Conservation (phyloP, 2,113 vertebrate genomes). For the Uria aalge region DNA sequence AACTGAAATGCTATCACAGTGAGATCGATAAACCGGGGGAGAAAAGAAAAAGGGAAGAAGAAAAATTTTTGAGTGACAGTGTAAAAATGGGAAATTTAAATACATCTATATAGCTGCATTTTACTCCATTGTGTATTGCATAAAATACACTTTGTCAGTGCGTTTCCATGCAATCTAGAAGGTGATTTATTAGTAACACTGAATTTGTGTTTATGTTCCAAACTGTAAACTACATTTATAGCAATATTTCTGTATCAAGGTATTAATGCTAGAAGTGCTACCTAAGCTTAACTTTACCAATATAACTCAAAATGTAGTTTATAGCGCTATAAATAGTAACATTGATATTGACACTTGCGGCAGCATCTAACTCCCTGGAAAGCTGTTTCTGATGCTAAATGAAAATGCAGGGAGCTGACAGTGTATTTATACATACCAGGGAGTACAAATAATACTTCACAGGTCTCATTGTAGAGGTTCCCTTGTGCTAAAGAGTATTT, state of each 20-base stretch:
- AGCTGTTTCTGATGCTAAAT: conserved; percentile 47
- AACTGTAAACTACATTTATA: conserved; percentile 65
- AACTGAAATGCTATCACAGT: conserved; percentile 72
- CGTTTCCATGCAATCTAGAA: conserved; percentile 43
- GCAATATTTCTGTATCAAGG: conserved; percentile 66
- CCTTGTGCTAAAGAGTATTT: not conserved
- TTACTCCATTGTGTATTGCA: conserved; percentile 53
- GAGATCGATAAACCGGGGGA: conserved; percentile 71
- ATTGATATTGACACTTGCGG: conserved; percentile 65
- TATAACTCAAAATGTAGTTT: conserved; percentile 68
- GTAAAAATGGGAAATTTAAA: conserved; percentile 78
- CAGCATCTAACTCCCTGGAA: conserved; percentile 51
- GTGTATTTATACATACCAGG: conserved; percentile 25
- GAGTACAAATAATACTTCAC: conserved; percentile 18
- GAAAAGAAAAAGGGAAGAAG: conserved; percentile 20
- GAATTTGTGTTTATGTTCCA: conserved; percentile 69
- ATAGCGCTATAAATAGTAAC: conserved; percentile 71
- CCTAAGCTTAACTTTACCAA: conserved; percentile 61
- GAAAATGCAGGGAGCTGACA: conserved; percentile 29
- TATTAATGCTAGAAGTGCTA: conserved; percentile 57
- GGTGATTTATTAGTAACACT: conserved; percentile 65
- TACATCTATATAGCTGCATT: conserved; percentile 66
- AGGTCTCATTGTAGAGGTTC: not conserved
- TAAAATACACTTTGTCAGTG: conserved; percentile 43
- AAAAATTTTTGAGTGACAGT: conserved; percentile 77